Percentiles rank a stretch among this genome's conserved stretches.
Evolutionary conservation across 2,113 vertebrate species (phyloP).

Genomic region (Dermatemys mawii): DNA sequence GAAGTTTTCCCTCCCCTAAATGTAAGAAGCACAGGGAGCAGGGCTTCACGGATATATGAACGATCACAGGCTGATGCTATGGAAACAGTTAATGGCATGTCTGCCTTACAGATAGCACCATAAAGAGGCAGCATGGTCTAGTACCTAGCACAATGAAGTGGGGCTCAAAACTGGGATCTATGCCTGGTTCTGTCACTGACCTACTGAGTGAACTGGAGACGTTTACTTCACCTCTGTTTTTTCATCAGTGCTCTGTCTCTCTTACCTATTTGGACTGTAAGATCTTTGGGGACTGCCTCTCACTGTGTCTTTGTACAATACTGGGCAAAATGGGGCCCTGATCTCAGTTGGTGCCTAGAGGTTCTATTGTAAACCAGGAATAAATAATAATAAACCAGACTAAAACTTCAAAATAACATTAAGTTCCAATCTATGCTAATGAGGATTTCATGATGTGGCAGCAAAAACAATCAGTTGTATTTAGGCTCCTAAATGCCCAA

Average conservation of each 20-base stretch:
- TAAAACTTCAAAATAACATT: not conserved
- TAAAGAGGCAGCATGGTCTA: not conserved
- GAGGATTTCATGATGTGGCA: rapidly evolving
- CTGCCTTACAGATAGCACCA: not conserved
- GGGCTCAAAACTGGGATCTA: not conserved
- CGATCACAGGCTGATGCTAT: not conserved
- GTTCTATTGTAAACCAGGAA: not conserved
- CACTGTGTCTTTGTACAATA: not conserved
- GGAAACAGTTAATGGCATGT: not conserved
- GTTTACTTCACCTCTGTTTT: not conserved
- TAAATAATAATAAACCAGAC: not conserved
- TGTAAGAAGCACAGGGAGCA: not conserved
- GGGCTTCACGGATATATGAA: not conserved
- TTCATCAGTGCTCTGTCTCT: not conserved
- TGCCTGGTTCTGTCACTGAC: not conserved
- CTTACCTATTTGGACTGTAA: not conserved
- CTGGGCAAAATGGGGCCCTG: not conserved
- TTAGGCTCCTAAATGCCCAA: not conserved
- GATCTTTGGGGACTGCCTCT: not conserved
- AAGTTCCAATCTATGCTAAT: not conserved
- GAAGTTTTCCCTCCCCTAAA: not conserved
- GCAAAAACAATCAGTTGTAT: not conserved
- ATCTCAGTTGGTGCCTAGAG: not conserved
- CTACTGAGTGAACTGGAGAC: not conserved
- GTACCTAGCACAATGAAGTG: not conserved